Base-by-base conservation (phyloP, 2,113 vertebrate genomes). In the Baryphthengus martii region DNA sequence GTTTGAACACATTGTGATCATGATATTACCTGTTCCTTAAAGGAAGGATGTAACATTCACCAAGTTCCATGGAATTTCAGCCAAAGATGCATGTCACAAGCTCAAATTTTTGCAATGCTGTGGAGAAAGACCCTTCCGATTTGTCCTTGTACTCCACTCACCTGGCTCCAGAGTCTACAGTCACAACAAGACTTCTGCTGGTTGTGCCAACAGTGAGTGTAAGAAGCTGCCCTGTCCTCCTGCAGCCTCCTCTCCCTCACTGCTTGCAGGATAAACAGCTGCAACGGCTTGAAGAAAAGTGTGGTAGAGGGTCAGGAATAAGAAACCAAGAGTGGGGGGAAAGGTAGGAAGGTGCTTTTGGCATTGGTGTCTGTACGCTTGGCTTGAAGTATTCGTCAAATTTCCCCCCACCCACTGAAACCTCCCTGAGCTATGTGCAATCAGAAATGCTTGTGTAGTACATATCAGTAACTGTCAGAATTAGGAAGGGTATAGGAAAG, bases 211-310 rank as follows among this genome's bases (percentile, higher is more conserved):
- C 1, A 8, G 17, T 44, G 28, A 75, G 50, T 10, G 45, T 73
- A 73, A 45, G 79, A 42, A 83, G 61, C 53, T 73, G 67, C 13
- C 40, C 45, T 42, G n/a, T 73, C 71, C 82, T 86, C 71, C 90
- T 82, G 63, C 71, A 88, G 39, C 29, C 58, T 61, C 18, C 6
- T 13, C 88, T 71, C 76, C 40, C 35, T 74, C 74, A 6, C 44
- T 37, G 40, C 58, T 20, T 39, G 63, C 9, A 67, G 92, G 75
- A 83, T 25, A 61, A 90, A 81, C 92, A 97, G 86, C 93, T 96
- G 94, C 56, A 75, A 88, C 2, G 67, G 76, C 92, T 95, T 94
- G 93, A 77, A 53, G 63, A 20, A 62, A 71, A 89, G 81, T 1
- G 0, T 29, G 84, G 76, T 31, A 94, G 65, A 92, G 35, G 80